Conservation (phyloP, 1,140 invertebrate species). For the Drosophila lacertosa region DNA sequence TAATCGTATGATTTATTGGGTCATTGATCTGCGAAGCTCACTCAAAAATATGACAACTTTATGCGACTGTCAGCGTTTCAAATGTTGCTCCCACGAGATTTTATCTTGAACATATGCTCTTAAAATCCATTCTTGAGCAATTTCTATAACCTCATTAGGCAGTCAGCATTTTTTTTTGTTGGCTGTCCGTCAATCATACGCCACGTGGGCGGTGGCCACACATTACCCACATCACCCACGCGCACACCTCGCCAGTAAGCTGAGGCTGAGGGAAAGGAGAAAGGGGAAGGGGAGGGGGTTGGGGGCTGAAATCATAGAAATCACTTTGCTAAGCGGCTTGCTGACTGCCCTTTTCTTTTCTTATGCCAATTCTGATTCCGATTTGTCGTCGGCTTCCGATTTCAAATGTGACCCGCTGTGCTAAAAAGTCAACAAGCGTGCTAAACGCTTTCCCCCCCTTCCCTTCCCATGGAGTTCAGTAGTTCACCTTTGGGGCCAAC, state of each 20-base stretch:
- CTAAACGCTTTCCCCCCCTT: slow-evolving; percentile 49
- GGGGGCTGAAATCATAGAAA: slow-evolving; percentile 62
- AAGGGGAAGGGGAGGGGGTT: neutral
- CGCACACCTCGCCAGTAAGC: slow-evolving; percentile 8
- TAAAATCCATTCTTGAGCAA: slow-evolving; percentile 12
- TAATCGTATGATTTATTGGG: slow-evolving; percentile 31
- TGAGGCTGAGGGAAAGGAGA: too few species aligned
- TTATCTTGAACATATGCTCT: neutral
- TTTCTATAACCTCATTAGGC: slow-evolving; percentile 48
- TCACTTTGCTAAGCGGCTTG: slow-evolving; percentile 62
- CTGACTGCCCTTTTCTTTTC: slow-evolving; percentile 64
- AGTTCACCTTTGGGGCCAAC: slow-evolving; percentile 47
- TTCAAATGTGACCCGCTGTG: slow-evolving; percentile 51
- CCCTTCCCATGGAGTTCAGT: slow-evolving; percentile 43
- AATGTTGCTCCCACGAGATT: slow-evolving; percentile 3
- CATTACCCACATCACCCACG: slow-evolving; percentile 20
- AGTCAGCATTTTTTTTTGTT: slow-evolving; percentile 5
- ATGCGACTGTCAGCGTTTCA: slow-evolving; percentile 30
- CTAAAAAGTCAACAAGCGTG: slow-evolving; percentile 54
- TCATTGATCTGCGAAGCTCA: slow-evolving; percentile 34
- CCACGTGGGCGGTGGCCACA: slow-evolving; percentile 53
- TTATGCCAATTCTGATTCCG: slow-evolving; percentile 16
- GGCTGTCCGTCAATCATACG: slow-evolving; percentile 58
- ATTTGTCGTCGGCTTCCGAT: slow-evolving; percentile 14
- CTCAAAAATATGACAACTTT: slow-evolving; percentile 38